Base-by-base conservation (phyloP, 2,113 vertebrate genomes). In the Muntiacus muntjak region DNA sequence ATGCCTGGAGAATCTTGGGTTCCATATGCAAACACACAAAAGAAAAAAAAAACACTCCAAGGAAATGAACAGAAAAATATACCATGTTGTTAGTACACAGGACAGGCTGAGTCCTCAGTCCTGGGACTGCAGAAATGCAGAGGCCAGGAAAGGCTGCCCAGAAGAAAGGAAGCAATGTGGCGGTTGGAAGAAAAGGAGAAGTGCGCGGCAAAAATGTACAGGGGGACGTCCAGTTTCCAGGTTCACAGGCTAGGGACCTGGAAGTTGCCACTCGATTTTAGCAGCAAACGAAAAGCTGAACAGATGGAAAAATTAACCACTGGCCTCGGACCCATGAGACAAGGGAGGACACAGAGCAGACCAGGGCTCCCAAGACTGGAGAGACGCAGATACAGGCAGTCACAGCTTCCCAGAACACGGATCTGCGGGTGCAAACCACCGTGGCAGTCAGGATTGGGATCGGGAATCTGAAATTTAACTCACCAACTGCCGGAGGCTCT, bases 361-460 rank as follows among this genome's bases (percentile, higher is more conserved):
- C 3, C 67, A 33, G 11, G 3, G 36, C 36, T 78, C 67, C 67
- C 11, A 21, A 5, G 36, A 15, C 7, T 0, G 7, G 36, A 33
- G 36, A 57, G 8, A 11, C 55, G 21, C 3, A 5, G 2, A 7
- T 1, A 47, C 30, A 15, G 40, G 21, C 26, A 25, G 30, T 25
- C 19, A 6, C 0, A 4, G 54, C 21, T 50, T 23, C 3, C 40
- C 14, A 3, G 28, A 7, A 30, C 30, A 12, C 28, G n/a, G 30
- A n/a, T 9, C 13, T 43, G 2, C 43, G 47, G 30, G 17, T 19
- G 28, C 17, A n/a, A 62, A 21, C 43, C 43, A 12, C 8, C 19
- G 0, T 8, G 13, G 52, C 11, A n/a, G 26, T 12, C 36, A 1
- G 26, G 1, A 28, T 28, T 7, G 4, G 2, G 15, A 33, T 9